These are phyloP conservation scores for Calliphora vomitoria DNA, from an alignment of 2,888 invertebrate species.

Conservation along the genomic window DNA sequence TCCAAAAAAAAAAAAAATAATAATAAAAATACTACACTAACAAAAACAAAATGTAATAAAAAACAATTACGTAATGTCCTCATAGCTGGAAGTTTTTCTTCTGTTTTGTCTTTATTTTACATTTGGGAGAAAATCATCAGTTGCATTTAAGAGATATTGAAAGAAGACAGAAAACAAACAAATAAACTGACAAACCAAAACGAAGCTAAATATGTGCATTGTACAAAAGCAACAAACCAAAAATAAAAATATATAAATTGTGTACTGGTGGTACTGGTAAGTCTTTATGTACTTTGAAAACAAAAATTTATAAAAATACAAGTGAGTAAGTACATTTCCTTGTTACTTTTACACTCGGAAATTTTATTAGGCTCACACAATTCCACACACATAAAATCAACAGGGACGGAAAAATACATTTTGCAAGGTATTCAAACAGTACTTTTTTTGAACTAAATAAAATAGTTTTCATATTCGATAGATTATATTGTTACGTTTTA, in stretches of 20 bases:
- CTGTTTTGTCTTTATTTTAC: background rate
- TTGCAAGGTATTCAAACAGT: too few relatives aligned
- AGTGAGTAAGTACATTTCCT: constrained; percentile 53
- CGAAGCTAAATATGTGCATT: constrained; percentile 32
- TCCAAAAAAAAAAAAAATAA: too few relatives aligned
- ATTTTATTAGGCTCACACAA: constrained; percentile 14
- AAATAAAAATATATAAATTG: background rate
- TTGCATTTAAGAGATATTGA: constrained; percentile 49
- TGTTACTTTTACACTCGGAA: constrained; percentile 54
- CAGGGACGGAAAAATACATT: too few relatives aligned
- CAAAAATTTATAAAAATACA: background rate
- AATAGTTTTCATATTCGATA: too few relatives aligned
- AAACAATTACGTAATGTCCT: constrained; percentile 67
- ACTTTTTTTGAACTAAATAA: too few relatives aligned
- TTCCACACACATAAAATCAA: background rate
- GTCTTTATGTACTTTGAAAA: constrained; percentile 13
- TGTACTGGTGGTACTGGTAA: background rate
- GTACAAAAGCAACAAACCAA: constrained; percentile 23
- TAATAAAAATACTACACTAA: background rate
- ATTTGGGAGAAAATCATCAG: constrained; percentile 48
- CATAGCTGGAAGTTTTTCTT: constrained; percentile 40
- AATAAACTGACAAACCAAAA: constrained; percentile 18
- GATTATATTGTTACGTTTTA: too few relatives aligned
- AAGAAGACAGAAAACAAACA: background rate
- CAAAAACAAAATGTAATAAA: constrained; percentile 4